Conservation (phyloP, 92 coral and sea anemone genomes). For the Pocillopora meandrina region DNA sequence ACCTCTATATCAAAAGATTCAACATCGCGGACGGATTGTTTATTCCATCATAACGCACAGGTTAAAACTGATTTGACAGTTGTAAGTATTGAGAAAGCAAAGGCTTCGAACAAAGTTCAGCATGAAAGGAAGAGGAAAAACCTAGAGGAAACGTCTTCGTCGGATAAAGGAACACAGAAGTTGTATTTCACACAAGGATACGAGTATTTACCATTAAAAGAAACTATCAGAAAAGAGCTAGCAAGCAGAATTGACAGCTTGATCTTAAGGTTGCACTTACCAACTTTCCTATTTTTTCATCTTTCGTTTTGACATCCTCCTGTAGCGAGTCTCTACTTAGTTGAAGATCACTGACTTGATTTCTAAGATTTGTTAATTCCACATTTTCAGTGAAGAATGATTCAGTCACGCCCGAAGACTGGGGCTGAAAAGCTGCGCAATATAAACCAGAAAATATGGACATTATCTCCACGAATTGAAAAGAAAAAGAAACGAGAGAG, state of each 20-base stretch:
- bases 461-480: not conserved
- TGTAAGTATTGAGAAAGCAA: no score
- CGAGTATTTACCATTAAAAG: not conserved
- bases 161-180: not conserved
- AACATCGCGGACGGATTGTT: no score
- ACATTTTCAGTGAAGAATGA: slow-evolving; percentile 37
- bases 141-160: not conserved
- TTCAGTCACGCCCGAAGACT: slow-evolving; percentile 17
- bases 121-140: no score
- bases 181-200: no score
- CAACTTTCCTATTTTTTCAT: slow-evolving; percentile 72
- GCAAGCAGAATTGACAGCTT: not conserved
- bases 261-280: slow-evolving; percentile 44
- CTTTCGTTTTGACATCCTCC: slow-evolving; percentile 62
- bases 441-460: not conserved
- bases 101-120: no score
- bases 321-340: slow-evolving; percentile 52
- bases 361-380: slow-evolving; percentile 52
- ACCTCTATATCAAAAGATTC: no score
- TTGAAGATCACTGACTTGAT: slow-evolving; percentile 64
- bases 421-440: slow-evolving; percentile 43
- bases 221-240: not conserved
- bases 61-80: no score
- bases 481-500: not conserved
- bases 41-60: no score